Percentiles rank a stretch among this genome's conserved stretches.
Evolutionary conservation across 2,113 vertebrate species (phyloP).

Genomic region (Camelus bactrianus): DNA sequence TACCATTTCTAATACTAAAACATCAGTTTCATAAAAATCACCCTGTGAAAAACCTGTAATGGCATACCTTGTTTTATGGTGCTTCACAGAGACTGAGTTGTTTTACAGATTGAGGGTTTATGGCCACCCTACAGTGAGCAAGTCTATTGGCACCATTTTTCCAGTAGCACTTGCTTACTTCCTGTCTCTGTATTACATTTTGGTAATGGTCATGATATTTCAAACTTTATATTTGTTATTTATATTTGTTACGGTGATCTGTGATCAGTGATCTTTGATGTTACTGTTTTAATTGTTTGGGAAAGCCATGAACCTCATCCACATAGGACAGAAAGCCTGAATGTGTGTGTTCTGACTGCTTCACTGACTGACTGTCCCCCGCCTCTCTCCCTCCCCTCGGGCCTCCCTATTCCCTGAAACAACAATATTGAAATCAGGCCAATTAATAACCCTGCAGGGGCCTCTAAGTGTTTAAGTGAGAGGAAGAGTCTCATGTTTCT

Average conservation of each 20-base stretch:
- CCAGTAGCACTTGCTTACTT: background rate
- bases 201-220: background rate
- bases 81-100: background rate
- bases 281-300: background rate
- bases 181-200: background rate
- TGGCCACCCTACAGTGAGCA: background rate
- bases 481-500: background rate
- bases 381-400: background rate
- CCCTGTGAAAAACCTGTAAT: background rate
- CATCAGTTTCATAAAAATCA: constrained; percentile 20
- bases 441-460: background rate
- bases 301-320: background rate
- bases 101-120: background rate
- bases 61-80: background rate
- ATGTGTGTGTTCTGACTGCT: background rate
- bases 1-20: constrained; percentile 32
- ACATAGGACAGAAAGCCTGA: background rate
- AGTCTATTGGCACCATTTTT: background rate
- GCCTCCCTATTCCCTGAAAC: background rate
- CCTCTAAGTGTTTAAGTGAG: background rate
- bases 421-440: background rate
- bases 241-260: background rate
- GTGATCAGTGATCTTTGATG: background rate
- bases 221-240: background rate
- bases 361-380: background rate